Evolutionary conservation across 2,797 vertebrate genomes (phyloP), one percentile per base, ranked within the genome.

Genomic region (Valencia hispanica): DNA sequence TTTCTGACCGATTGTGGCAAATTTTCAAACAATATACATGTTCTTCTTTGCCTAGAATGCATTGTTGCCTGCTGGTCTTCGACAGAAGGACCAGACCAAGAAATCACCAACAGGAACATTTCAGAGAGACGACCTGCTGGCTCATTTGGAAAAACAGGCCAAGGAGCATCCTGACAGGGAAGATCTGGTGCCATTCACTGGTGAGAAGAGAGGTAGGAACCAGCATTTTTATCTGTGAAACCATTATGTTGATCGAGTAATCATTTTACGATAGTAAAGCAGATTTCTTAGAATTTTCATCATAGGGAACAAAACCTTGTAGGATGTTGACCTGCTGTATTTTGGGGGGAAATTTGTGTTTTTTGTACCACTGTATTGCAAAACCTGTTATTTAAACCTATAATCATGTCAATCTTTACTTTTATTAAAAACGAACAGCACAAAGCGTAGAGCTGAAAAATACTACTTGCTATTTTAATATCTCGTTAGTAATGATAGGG

Each of bases 131-230:
- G 94, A 97, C 81, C 96, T 99, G 78, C 94, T 99, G 92, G 97
- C 97, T 45, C 98, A 99, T 91, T 94, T 99, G 93, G 98, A 99
- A 95, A 96, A 99, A 87, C 95, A 98, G 93, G 98, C 98, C n/a
- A 97, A 97, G 79, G 97, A 98, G 14, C 91, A 97, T 91, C 97
- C 97, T 53, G 98, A 99, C 90, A 94, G 88, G 91, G 97, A 99
- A 86, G 98, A 99, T 91, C 93, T 97, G 91, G 97, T 99, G 78
- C 98, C 98, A 76, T 99, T 94, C 94, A 99, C 98, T 0, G 97
- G 98, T 1, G 97, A 99, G 88, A 99, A 99, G 94, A 97, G 97
- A 97, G 98, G 98, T 99, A 36, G 41, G 45, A 30, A 34, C 17
- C 43, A 14, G 25, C 10, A 7, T 55, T 53, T 53, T 12, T 20